Percentiles rank a stretch among this genome's conserved stretches.
phyloP scores from a whole-genome alignment of 2,113 vertebrate genomes.

The Phaethon lepturus region DNA sequence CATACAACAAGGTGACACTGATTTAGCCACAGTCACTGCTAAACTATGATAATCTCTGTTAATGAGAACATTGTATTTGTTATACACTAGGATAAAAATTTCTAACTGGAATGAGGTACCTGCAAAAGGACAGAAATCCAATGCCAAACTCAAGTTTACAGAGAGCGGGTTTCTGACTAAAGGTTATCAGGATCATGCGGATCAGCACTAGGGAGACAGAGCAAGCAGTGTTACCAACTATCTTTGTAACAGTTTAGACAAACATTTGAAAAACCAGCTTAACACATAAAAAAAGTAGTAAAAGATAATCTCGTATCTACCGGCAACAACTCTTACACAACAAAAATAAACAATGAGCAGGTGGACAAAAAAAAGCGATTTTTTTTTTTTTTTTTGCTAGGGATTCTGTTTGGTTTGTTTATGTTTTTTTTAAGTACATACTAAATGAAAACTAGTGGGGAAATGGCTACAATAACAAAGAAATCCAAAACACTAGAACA shows the following conservation, averaged over 20 bases:
- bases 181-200: background rate
- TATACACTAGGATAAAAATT: background rate
- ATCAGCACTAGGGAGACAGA: background rate
- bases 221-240: background rate
- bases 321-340: background rate
- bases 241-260: background rate
- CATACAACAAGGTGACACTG: background rate
- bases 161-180: background rate
- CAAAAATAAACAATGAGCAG: background rate
- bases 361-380: background rate
- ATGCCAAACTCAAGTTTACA: slow-evolving; percentile 1
- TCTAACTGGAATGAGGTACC: background rate
- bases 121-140: background rate
- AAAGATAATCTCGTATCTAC: background rate
- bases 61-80: background rate
- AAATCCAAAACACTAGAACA: background rate
- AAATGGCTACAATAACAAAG: background rate
- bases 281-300: background rate
- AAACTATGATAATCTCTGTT: background rate
- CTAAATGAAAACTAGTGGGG: background rate
- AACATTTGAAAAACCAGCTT: background rate
- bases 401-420: background rate
- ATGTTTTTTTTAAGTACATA: background rate
- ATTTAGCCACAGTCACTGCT: background rate
- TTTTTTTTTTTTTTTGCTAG: background rate